Evolutionary conservation across 2,113 vertebrate species (phyloP), one percentile per base, ranked within the genome.

Genomic region (Sapayoa aenigma): DNA sequence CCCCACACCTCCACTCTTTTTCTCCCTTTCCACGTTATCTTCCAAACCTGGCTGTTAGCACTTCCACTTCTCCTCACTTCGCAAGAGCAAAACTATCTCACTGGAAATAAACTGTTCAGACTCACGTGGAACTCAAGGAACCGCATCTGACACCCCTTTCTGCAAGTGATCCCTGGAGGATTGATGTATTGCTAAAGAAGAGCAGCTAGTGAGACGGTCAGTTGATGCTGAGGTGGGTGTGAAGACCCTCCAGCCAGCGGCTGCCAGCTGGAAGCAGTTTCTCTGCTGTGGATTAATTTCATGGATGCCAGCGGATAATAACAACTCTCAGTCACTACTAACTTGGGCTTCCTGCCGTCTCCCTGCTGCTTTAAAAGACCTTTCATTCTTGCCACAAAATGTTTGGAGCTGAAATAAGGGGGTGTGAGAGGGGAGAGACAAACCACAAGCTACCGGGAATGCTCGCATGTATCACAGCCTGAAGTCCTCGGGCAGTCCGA

Each of bases 271-370:
- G 94, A 91, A 93, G 84, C 84, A 62, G 63, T 77, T 94, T 88
- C 84, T 93, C 33, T 41, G 63, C 79, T 55, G 63, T 77, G 93
- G 92, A 93, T 91, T 91, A 66, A 95, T 95, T 91, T 95, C 91
- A 91, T 37, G 87, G 90, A 91, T 85, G 85, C 90, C 7, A 12
- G 81, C 1, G 2, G 90, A 75, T 80, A 93, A 87, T 55, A 95
- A 93, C 93, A 91, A 37, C 93, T 80, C 79, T 85, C 84, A 42
- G 67, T 78, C 3, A 3, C 84, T 82, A 87, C 91, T 71, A 58
- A 58, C 66, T 84, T 42, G 91, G 93, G 89, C 81, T 53, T 67
- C 87, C 72, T 76, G 66, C 84, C 2, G 4, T 68, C 49, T 84
- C 87, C 81, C 49, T 4, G 9, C 66, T 76, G 77, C 68, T 92